Base-by-base conservation (phyloP, 2,888 invertebrate genomes). In the Vesta saturnalis region DNA sequence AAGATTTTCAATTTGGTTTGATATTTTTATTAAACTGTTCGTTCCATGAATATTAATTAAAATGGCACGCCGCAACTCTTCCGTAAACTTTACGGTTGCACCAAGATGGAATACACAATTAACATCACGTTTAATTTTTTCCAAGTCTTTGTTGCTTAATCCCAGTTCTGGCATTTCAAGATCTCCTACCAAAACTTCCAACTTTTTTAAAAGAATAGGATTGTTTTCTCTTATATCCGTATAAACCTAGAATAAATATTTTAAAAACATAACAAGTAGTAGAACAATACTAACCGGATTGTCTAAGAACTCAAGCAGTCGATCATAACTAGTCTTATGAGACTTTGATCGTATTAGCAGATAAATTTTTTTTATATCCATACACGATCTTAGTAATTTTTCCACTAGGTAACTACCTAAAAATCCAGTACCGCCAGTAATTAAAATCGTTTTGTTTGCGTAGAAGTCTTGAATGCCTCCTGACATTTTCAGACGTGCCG, bases 391-490 rank as follows among this genome's bases (percentile, higher is more conserved):
- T 14, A 83, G 63, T 43, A 83, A 61, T 70, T 83, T 83, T 67
- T 83, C 83, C 61, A 83, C 19, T 14, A 80, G 71, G 18, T 81
- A 23, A 5, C 79, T 80, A n/a, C 83, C 83, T 21, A 82, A 70
- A 65, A 80, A 82, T 3, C 84, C 83, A 0, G 83, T 82, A 3
- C 76, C 81, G 0, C 94, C 94, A 0, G 94, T 94, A 58, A 94
- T 86, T 77, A 94, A 89, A 0, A 94, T 83, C 0, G 85, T 83
- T 15, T 1, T 15, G 15, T 22, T 22, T 6, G 23, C 10, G 21
- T 22, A 56, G 23, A 23, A 56, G 6, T 56, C 5, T 14, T 56
- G 56, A 16, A 56, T 56, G n/a, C n/a, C n/a, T n/a, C n/a, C n/a
- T n/a, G n/a, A n/a, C n/a, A n/a, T n/a, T n/a, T n/a, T n/a, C n/a